phyloP scores from a whole-genome alignment of 2,797 vertebrate genomes.

The Silurus aristotelis region DNA sequence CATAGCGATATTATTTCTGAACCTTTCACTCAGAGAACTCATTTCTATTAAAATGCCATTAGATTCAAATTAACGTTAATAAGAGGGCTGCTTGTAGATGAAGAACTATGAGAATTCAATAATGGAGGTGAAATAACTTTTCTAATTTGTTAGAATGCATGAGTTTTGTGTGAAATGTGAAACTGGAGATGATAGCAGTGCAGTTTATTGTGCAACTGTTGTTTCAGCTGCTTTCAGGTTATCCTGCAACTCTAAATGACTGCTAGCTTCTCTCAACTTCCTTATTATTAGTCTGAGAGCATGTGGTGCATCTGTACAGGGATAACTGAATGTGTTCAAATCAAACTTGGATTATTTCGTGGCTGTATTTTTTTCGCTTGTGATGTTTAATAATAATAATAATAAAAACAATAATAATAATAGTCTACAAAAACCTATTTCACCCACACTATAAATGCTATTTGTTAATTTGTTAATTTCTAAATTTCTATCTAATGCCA shows the following conservation, averaged over 20 bases:
- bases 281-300: no score
- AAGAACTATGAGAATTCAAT: not conserved
- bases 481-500: not conserved
- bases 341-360: not conserved
- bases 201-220: not conserved
- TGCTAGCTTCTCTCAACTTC: no score
- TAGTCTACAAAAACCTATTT: not conserved
- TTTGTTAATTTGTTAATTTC: not conserved
- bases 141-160: not conserved
- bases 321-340: not conserved
- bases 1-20: not conserved
- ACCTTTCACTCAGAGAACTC: not conserved
- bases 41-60: constrained; percentile 26
- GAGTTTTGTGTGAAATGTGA: not conserved
- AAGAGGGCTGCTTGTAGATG: not conserved
- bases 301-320: no score
- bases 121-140: not conserved
- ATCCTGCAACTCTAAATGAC: not conserved
- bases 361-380: no score
- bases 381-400: no score
- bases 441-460: no score
- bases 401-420: not conserved
- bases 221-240: constrained; percentile 2
- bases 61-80: constrained; percentile 6
- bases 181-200: not conserved